Evolutionary conservation across 2,888 invertebrate genomes (phyloP), one percentile per base, ranked within the genome.

Genomic region (Cerastoderma edule): DNA sequence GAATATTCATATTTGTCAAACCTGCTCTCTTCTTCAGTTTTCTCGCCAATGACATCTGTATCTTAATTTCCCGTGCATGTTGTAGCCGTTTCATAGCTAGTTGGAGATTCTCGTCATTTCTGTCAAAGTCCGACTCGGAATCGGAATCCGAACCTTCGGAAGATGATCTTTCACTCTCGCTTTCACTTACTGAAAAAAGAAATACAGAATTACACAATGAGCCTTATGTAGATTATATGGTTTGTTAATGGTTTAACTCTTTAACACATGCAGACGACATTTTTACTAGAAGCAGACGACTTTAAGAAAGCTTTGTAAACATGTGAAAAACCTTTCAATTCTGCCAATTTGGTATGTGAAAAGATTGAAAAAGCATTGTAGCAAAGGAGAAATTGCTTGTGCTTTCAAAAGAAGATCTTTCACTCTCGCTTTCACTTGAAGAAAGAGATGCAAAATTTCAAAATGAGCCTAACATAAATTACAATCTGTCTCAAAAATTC

Each of bases 71-170:
- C 19, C 60, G 22, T 13, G 35, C 60, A 3, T 35, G 22, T 35
- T 60, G 35, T 1, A 60, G 39, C n/a, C 39, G 35, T 33, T 39
- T 60, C 60, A 60, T 24, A 60, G 32, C 60, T 1, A 19, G 22
- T 24, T 60, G 5, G 1, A 60, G 16, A 22, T 60, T 44, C 6
- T 4, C 39, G n/a, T 35, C 60, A 39, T 60, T 24, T 33, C 22
- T 8, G 35, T 60, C 60, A 22, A 39, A 22, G 22, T 60, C 60
- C 35, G 60, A 60, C 10, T 60, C 60, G 10, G 33, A 22, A 22
- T 27, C 24, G 16, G n/a, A n/a, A n/a, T n/a, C n/a, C n/a, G n/a
- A n/a, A n/a, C n/a, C n/a, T n/a, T 60, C 60, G 6, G 56, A 56
- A 50, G 10, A 10, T 2, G 50, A 50, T 10, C 24, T 50, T 50